A percentile compares a stretch with the other conserved stretches of the same genome.
phyloP scores from a whole-genome alignment of 2,888 invertebrate genomes.

The Oligia fasciuncula region DNA sequence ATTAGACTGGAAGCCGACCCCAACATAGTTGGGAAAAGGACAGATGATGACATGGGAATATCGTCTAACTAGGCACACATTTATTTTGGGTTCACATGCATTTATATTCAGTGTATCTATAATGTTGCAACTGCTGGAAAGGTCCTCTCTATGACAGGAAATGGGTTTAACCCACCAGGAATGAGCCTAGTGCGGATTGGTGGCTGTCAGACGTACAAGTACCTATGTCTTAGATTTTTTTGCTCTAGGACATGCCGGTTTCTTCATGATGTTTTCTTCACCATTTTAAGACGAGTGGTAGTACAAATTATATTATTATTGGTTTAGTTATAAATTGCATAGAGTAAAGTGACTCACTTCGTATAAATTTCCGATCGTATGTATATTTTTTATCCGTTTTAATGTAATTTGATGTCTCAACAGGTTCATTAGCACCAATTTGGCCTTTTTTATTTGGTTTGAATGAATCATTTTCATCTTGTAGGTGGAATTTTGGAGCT shows the following conservation, averaged over 20 bases:
- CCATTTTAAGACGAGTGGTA: background rate
- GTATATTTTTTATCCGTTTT: background rate
- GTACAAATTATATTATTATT: too few species aligned
- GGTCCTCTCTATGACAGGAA: background rate
- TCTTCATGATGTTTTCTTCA: background rate
- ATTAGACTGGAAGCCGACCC: too few species aligned
- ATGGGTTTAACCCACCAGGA: background rate
- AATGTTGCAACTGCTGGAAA: background rate
- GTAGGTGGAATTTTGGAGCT: slow-evolving; percentile 19
- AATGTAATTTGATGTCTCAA: slow-evolving; percentile 4
- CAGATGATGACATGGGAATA: background rate
- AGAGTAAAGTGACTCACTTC: background rate
- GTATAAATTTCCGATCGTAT: background rate
- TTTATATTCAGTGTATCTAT: background rate
- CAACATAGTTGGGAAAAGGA: too few species aligned
- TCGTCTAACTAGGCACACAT: background rate
- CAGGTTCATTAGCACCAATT: slow-evolving; percentile 22
- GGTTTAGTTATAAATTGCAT: background rate
- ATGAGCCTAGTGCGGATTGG: background rate
- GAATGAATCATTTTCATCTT: slow-evolving; percentile 23
- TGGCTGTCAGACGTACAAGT: background rate
- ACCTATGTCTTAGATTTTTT: background rate
- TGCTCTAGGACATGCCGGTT: background rate
- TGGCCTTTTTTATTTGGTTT: slow-evolving; percentile 11
- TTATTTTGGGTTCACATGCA: background rate